Conservation (phyloP, 2,797 vertebrate genomes). For the Acrocephalus scirpaceus region DNA sequence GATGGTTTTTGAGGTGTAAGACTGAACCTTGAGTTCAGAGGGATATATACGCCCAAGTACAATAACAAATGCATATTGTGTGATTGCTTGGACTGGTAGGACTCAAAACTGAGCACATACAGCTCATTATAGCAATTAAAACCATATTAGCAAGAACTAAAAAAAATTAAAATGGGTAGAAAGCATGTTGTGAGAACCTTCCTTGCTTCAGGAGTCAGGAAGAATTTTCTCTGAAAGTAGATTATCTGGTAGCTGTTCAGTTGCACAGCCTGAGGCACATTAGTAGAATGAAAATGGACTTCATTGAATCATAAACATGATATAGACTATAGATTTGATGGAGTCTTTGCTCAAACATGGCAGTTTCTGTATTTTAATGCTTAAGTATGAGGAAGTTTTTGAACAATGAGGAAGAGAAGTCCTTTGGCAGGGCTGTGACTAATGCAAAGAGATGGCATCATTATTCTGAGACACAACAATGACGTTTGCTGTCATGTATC, state of each 20-base stretch:
- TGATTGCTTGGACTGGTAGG: background rate
- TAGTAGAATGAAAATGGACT: background rate
- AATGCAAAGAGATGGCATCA: background rate
- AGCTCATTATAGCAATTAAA: background rate
- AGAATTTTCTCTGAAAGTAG: background rate
- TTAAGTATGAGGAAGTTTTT: background rate
- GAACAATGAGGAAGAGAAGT: background rate
- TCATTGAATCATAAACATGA: background rate
- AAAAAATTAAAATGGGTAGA: background rate
- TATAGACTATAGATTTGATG: background rate
- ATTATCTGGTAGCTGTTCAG: background rate
- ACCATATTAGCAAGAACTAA: background rate
- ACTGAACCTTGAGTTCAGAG: background rate
- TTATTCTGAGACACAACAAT: background rate
- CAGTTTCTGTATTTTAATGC: background rate
- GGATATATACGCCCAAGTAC: background rate
- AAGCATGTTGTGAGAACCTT: background rate
- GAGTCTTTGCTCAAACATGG: background rate
- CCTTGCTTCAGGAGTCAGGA: background rate
- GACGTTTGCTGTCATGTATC: background rate
- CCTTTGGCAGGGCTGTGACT: background rate
- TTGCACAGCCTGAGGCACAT: background rate
- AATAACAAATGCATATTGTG: background rate
- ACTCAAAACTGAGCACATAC: background rate
- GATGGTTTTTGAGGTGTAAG: background rate